Evolutionary conservation across 2,888 invertebrate species (phyloP), one percentile per base, ranked within the genome.

Genomic region (Lordiphosa andalusiaca): DNA sequence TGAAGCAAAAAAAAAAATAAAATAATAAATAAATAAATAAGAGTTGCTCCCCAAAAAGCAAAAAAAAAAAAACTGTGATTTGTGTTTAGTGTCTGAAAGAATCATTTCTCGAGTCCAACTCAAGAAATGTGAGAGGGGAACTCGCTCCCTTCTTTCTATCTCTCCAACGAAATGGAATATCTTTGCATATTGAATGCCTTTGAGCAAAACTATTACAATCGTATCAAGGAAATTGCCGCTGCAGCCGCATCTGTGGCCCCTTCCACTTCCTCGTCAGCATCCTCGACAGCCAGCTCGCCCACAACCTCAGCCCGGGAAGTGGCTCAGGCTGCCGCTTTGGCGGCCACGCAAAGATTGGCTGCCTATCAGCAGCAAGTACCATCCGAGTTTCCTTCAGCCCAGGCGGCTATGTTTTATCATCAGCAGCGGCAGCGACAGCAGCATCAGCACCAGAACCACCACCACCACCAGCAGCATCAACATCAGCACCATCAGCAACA

Each of bases 171-270:
- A 56, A 88, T 89, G 88, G 89, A 89, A 69, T 88, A 86, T 75
- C 74, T 88, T 47, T 80, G 85, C 71, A 85, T 88, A 55, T 73
- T 86, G 50, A 88, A 88, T 70, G 87, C 86, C 57, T 88, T 88
- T 59, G 88, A 88, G 78, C 86, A 87, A 61, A 85, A 73, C 46
- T 88, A 82, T 63, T 85, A 82, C 60, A 86, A 77, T 72, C 81
- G 80, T 60, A 84, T 86, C 30, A 87, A 83, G 69, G 85, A 87
- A 69, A 82, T 88, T 69, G 55, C 75, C 53, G 51, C 63, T 19
- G 65, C 53, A 9, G 33, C 63, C 30, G 49, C 46, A n/a, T 65
- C 67, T 6, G 67, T 73, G 19, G 50, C 57, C 12, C 57, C 59
- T 38, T 71, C 68, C 16, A 60, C 70, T 21, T 63, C 78, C 33